Conservation (phyloP, 2,113 vertebrate species). For the Eira barbara region DNA sequence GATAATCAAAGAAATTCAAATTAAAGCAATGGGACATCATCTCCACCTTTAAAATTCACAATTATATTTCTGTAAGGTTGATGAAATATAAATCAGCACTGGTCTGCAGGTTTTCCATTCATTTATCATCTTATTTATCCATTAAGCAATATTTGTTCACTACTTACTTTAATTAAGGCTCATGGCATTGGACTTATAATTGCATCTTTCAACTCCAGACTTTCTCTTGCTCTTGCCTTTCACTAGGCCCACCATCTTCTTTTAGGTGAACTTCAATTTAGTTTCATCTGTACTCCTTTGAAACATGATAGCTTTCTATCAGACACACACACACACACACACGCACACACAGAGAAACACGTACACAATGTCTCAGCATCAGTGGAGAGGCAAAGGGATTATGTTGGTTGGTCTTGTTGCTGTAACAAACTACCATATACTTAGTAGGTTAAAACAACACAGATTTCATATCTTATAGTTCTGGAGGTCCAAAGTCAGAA, state of each 20-base stretch:
- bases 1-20: conserved; percentile 27
- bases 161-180: background rate
- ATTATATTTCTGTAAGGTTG: background rate
- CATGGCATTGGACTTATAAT: background rate
- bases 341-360: background rate
- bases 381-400: background rate
- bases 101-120: background rate
- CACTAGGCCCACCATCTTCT: background rate
- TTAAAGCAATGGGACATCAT: conserved; percentile 31
- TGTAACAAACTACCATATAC: background rate
- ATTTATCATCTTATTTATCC: conserved; percentile 32
- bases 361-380: background rate
- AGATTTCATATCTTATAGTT: background rate
- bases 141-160: background rate
- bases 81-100: background rate
- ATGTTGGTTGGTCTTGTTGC: background rate
- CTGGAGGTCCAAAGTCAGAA: background rate
- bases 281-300: background rate
- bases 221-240: background rate
- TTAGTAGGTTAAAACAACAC: background rate
- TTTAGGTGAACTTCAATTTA: background rate
- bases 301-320: background rate
- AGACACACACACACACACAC: background rate
- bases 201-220: background rate
- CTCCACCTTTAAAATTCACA: conserved; percentile 29